A percentile compares a stretch with the other conserved stretches of the same genome.
These are phyloP conservation scores for Hippocampus zosterae DNA, from an alignment of 2,113 vertebrate genomes.

Conservation along the genomic window DNA sequence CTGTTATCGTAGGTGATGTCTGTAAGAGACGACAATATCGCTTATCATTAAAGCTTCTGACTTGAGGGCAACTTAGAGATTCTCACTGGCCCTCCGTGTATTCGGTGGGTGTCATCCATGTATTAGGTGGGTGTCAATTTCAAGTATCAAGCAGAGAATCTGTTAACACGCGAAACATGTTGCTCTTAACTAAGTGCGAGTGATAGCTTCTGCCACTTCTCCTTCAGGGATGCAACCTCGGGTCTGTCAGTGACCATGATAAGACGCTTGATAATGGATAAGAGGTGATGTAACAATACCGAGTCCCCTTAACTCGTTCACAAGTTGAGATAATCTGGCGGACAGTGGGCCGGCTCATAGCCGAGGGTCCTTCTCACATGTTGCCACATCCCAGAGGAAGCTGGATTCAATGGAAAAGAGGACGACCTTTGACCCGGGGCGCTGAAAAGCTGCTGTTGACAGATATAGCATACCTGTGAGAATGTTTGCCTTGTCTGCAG, in stretches of 20 bases:
- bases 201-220: slow-evolving; percentile 22
- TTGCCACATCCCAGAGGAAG: slow-evolving; percentile 63
- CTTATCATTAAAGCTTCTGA: slow-evolving; percentile 24
- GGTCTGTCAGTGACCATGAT: slow-evolving; percentile 40
- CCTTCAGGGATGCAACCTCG: slow-evolving; percentile 36
- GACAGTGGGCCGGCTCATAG: slow-evolving; percentile 55
- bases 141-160: slow-evolving; percentile 53
- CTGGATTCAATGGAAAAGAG: slow-evolving; percentile 57
- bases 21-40: slow-evolving; percentile 18
- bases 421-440: slow-evolving; percentile 56
- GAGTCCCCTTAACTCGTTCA: slow-evolving; percentile 33
- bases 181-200: slow-evolving; percentile 54
- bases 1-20: slow-evolving; percentile 17
- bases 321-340: slow-evolving; percentile 49
- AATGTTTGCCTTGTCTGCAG: slow-evolving; percentile 64
- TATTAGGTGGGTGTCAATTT: slow-evolving; percentile 51
- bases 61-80: slow-evolving; percentile 31
- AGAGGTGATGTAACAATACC: slow-evolving; percentile 50
- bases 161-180: slow-evolving; percentile 61
- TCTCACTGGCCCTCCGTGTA: slow-evolving; percentile 38
- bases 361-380: slow-evolving; percentile 56
- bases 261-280: slow-evolving; percentile 54
- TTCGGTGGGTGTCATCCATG: slow-evolving; percentile 42
- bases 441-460: slow-evolving; percentile 67
- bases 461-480: slow-evolving; percentile 75